phyloP scores from a whole-genome alignment of 2,888 invertebrate species.

The Hipparchia sbordonii region DNA sequence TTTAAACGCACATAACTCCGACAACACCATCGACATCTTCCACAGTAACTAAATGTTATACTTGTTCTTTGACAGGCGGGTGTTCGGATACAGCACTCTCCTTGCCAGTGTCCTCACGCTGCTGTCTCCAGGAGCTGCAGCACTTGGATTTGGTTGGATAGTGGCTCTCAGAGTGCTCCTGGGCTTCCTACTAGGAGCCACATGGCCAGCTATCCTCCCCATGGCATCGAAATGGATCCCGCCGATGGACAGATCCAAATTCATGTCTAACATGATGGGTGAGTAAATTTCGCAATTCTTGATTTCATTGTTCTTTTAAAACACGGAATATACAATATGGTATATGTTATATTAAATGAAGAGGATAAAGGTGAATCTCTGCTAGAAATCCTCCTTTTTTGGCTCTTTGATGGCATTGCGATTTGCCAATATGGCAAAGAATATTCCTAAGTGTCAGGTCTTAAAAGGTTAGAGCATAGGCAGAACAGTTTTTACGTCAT shows the following conservation, averaged over 20 bases:
- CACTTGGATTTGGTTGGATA: slow-evolving; percentile 86
- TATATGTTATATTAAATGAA: too few relatives aligned
- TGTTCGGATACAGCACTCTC: slow-evolving; percentile 94
- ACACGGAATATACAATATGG: too few relatives aligned
- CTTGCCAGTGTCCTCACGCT: slow-evolving; percentile 91
- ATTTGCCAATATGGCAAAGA: too few relatives aligned
- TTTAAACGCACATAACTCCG: too few relatives aligned
- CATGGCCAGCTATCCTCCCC: slow-evolving; percentile 97
- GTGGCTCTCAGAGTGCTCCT: slow-evolving; percentile 88
- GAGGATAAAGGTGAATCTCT: too few relatives aligned
- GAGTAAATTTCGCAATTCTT: slow-evolving; percentile 51
- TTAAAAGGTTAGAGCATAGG: too few relatives aligned
- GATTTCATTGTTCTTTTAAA: neutral
- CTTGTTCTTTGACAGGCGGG: slow-evolving; percentile 72
- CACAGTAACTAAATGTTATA: neutral
- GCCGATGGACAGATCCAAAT: slow-evolving; percentile 95
- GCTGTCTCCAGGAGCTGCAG: slow-evolving; percentile 90
- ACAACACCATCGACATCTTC: too few relatives aligned
- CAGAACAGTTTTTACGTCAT: too few relatives aligned
- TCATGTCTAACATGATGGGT: slow-evolving; percentile 97
- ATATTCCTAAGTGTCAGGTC: neutral
- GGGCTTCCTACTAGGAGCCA: slow-evolving; percentile 92
- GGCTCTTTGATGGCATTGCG: too few relatives aligned
- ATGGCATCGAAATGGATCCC: slow-evolving; percentile 98
- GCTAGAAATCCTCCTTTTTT: too few relatives aligned